Evolutionary conservation across 1,140 invertebrate genomes (phyloP).

Genomic region (Lamellibrachia luymesi): DNA sequence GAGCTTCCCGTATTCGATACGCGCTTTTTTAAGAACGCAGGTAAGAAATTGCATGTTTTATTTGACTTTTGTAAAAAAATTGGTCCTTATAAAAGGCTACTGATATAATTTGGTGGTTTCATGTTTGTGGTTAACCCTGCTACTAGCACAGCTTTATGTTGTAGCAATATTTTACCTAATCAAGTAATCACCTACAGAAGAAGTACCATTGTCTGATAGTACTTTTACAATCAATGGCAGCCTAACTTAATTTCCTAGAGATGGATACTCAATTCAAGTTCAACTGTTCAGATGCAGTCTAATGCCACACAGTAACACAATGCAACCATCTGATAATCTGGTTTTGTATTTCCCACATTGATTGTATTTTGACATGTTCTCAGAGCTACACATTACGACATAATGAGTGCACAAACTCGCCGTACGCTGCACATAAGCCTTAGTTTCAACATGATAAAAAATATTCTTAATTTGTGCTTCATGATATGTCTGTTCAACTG

Average conservation of each 20-base stretch:
- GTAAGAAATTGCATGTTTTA: too few relatives aligned
- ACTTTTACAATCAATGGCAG: background rate
- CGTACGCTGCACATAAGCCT: background rate
- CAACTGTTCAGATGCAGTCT: background rate
- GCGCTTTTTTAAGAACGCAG: too few relatives aligned
- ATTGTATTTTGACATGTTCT: background rate
- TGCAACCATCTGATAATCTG: background rate
- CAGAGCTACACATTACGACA: background rate
- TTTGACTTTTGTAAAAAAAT: too few relatives aligned
- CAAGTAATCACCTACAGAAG: background rate
- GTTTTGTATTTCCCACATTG: background rate
- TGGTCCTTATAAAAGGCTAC: too few relatives aligned
- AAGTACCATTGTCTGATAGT: background rate
- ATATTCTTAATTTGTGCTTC: background rate
- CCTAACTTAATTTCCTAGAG: background rate
- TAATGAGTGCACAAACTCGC: background rate
- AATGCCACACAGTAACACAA: background rate
- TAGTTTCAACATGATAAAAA: background rate
- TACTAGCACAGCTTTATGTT: too few relatives aligned
- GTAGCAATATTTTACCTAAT: too few relatives aligned
- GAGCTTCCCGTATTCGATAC: too few relatives aligned
- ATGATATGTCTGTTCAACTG: background rate
- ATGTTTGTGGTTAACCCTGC: too few relatives aligned
- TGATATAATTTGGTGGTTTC: too few relatives aligned
- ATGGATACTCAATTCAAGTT: background rate